Base-by-base conservation (phyloP, 2,888 invertebrate genomes). In the Tenthredo livida region DNA sequence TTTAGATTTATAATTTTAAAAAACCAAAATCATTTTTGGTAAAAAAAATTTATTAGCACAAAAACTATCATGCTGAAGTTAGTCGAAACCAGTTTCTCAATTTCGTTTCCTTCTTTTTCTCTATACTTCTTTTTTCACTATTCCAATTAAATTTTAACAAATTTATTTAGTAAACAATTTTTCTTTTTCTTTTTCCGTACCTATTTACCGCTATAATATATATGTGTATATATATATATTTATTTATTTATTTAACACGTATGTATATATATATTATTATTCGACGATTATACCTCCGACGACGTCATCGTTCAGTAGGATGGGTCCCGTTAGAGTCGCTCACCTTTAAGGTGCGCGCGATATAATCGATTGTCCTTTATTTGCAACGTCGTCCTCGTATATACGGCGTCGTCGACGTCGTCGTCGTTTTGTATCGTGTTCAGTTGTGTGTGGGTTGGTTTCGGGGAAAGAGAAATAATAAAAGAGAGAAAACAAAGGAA, bases 341-440 rank as follows among this genome's bases (percentile, higher is more conserved):
- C 80, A 80, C 80, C 80, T 80, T 80, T 61, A 80, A 80, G 61
- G 80, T 61, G 80, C n/a, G 40, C 58, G 80, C 50, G 54, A 37
- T 37, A 80, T 80, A 80, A 61, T 80, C 61, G 80, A 77, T 77
- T 50, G 54, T 77, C 77, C 50, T 77, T 77, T 77, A 73, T 73
- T 73, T 73, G 73, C 73, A 43, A 67, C 73, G 40, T 29, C 17
- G 29, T 67, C 33, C 43, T 21, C 72, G n/a, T n/a, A 47, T 47
- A 47, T 47, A 47, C 10, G 43, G 72, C 17, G 29, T 67, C 29
- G 65, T 67, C 17, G 65, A 10, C 33, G 61, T 61, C 61, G 33
- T 33, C 33, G 61, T 61, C 61, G 61, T 61, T n/a, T 61, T 21
- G 21, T 61, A 61, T 10, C 25, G 2, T 12, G 25, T 37, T 37